phyloP scores from a whole-genome alignment of 2,797 vertebrate species.

The Gambusia yucatana region DNA sequence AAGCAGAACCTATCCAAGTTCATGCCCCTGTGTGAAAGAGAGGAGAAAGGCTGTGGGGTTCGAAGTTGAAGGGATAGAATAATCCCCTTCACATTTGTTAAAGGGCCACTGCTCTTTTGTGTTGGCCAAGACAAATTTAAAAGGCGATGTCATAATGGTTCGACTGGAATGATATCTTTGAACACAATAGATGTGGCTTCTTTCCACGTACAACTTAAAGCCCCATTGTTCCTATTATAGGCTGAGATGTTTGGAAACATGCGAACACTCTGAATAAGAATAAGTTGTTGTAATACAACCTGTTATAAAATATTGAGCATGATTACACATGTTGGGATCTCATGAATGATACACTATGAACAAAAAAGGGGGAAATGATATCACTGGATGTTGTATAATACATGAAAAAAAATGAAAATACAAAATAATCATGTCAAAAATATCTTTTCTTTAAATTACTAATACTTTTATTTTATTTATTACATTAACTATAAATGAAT shows the following conservation, averaged over 20 bases:
- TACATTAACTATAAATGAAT: neutral
- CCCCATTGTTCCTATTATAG: constrained; percentile 83
- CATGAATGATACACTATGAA: constrained; percentile 66
- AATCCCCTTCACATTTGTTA: constrained; percentile 91
- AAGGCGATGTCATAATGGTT: constrained; percentile 85
- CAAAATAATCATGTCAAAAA: constrained; percentile 7
- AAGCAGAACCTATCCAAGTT: constrained; percentile 87
- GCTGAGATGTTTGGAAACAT: constrained; percentile 82
- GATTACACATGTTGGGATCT: constrained; percentile 77
- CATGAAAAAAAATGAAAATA: constrained; percentile 3
- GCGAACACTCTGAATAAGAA: constrained; percentile 80
- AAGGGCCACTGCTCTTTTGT: constrained; percentile 85
- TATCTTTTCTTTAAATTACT: no score
- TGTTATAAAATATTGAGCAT: constrained; percentile 83
- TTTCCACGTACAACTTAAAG: constrained; percentile 83
- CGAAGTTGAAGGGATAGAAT: constrained; percentile 79
- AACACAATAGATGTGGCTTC: constrained; percentile 83
- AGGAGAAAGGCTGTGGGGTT: constrained; percentile 82
- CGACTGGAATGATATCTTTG: constrained; percentile 82
- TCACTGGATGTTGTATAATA: constrained; percentile 1
- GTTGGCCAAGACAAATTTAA: constrained; percentile 81
- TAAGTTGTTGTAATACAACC: constrained; percentile 80
- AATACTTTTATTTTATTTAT: neutral
- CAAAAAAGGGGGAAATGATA: constrained; percentile 8
- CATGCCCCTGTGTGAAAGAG: constrained; percentile 90